Evolutionary conservation across 2,888 invertebrate genomes (phyloP).

Genomic region (Vesta saturnalis): DNA sequence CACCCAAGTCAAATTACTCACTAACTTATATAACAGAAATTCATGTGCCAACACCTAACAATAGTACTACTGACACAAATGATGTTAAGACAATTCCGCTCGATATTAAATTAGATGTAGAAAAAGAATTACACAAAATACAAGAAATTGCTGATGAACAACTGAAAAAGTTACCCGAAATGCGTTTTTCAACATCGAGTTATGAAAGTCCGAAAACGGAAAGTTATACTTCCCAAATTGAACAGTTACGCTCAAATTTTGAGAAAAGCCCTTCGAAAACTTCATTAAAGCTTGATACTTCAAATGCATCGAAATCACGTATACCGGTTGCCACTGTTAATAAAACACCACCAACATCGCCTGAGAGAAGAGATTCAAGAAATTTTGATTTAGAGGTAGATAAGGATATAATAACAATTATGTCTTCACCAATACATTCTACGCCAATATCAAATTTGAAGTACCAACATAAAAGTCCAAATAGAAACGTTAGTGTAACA

Average conservation of each 20-base stretch:
- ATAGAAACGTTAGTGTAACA: conserved; percentile 70
- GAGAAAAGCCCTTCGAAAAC: conserved; percentile 64
- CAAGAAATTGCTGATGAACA: conserved; percentile 61
- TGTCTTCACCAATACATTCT: conserved; percentile 57
- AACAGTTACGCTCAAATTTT: conserved; percentile 62
- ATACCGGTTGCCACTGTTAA: conserved; percentile 58
- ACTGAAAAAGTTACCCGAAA: conserved; percentile 63
- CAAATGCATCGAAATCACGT: conserved; percentile 54
- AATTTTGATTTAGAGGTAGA: conserved; percentile 57
- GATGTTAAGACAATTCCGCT: conserved; percentile 44
- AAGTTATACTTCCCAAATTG: conserved; percentile 68
- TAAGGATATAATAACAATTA: conserved; percentile 58
- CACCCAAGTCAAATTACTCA: conserved; percentile 52
- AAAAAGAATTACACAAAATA: conserved; percentile 57
- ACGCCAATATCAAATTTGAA: conserved; percentile 52
- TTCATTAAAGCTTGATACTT: conserved; percentile 44
- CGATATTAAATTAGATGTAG: conserved; percentile 53
- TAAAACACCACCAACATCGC: conserved; percentile 60
- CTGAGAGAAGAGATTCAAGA: conserved; percentile 56
- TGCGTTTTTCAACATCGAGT: conserved; percentile 71
- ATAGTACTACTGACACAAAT: not conserved
- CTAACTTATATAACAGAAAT: conserved; percentile 79
- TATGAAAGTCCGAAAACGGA: conserved; percentile 67
- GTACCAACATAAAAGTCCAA: conserved; percentile 55
- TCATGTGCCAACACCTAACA: conserved; percentile 69